Base-by-base conservation (phyloP, 2,888 invertebrate genomes). In the Lomographa bimaculata region DNA sequence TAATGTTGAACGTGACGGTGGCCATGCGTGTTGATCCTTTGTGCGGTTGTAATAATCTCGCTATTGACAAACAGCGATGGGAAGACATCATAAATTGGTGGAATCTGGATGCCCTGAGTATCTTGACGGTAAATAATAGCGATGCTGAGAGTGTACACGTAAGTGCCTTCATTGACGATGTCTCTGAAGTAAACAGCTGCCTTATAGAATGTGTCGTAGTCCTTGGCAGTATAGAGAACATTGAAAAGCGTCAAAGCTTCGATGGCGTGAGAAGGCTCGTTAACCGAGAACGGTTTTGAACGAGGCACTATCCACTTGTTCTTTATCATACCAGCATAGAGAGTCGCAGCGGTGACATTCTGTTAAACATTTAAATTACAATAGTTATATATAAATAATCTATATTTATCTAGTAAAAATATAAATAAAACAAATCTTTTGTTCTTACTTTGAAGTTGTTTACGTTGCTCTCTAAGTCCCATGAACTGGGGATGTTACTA, bases 41-140 rank as follows among this genome's bases (percentile, higher is more conserved):
- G 90, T 1, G 92, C 94, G 46, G 92, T 86, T 21, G 91, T 89
- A 67, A 95, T 91, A 43, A 94, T 89, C 60, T 94, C 91, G 32
- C 90, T 84, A 63, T 92, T 93, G 69, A 93, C 90, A 89, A 94
- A 95, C 75, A 91, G 91, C 54, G 93, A 91, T 0, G 95, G 95
- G 72, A 92, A 91, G 46, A 94, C 85, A 74, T 95, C 95, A 63
- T 94, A 94, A 34, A 92, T 84, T 29, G 94, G 92, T 6, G 95
- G 95, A 5, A 95, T 74, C 18, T 92, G 81, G 38, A 95, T 74
- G 7, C 92, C 92, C 57, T 91, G 89, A 39, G 91, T 91, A 47
- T 94, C 94, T 7, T 75, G 72, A 16, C 93, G 92, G 55, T 93
- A 92, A 19, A 92, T 71, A 7, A 94, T 82, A n/a, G 92, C 93